Evolutionary conservation across 2,888 invertebrate species (phyloP).

Genomic region (Drosophila formosana): DNA sequence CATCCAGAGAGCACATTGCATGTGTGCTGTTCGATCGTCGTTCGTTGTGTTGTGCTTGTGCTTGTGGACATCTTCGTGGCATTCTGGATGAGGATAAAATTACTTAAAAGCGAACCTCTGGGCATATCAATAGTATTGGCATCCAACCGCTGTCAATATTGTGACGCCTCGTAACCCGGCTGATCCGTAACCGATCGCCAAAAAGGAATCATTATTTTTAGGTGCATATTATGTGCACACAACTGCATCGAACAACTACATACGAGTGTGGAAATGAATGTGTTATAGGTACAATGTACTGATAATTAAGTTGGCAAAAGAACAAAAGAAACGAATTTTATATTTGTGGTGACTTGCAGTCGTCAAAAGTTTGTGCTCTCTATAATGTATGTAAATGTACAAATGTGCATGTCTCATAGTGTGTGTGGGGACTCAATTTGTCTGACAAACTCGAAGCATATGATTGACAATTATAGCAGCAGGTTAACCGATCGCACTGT

Average conservation of each 20-base stretch:
- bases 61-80: conserved; percentile 76
- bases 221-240: not conserved
- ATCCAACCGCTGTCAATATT: conserved; percentile 78
- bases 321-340: not conserved
- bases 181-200: conserved; percentile 58
- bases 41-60: conserved; percentile 7
- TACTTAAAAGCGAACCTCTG: conserved; percentile 72
- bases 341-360: not conserved
- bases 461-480: conserved; percentile 76
- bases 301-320: not conserved
- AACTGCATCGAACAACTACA: not conserved
- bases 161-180: conserved; percentile 74
- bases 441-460: conserved; percentile 63
- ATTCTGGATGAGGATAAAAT: conserved; percentile 79
- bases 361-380: not conserved
- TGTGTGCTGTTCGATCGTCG: conserved; percentile 42
- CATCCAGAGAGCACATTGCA: conserved; percentile 55
- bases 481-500: conserved; percentile 59
- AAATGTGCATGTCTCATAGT: not conserved
- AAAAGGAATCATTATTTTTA: conserved; percentile 34
- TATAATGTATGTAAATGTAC: not conserved
- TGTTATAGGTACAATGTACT: not conserved
- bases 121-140: conserved; percentile 71
- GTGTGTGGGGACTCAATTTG: conserved; percentile 24
- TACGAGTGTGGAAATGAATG: not conserved